A percentile compares a stretch with the other conserved stretches of the same genome.
phyloP scores from a whole-genome alignment of 2,797 vertebrate genomes.

The Orientallactaga sibirica region DNA sequence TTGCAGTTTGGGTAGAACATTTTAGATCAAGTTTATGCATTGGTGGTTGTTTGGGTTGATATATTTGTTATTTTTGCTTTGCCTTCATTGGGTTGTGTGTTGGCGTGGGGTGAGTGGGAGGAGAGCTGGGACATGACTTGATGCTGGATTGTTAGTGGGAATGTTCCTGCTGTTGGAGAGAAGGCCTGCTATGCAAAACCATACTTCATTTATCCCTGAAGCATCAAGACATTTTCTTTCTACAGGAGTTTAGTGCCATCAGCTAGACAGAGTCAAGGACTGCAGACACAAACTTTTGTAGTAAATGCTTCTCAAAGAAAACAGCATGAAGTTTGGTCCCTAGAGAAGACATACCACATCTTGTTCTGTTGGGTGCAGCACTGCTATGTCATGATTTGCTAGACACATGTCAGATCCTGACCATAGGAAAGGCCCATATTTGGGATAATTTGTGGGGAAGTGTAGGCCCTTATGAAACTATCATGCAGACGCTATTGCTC shows the following conservation, averaged over 20 bases:
- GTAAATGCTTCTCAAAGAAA: background rate
- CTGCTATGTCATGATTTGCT: background rate
- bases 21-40: background rate
- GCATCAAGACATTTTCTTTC: background rate
- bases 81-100: slow-evolving; percentile 67
- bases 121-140: slow-evolving; percentile 71
- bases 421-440: background rate
- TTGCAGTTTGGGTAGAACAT: background rate
- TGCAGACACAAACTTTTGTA: background rate
- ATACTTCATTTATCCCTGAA: background rate
- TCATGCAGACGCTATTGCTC: background rate
- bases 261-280: background rate
- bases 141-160: slow-evolving; percentile 62
- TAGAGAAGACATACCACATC: background rate
- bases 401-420: slow-evolving; percentile 14
- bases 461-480: slow-evolving; percentile 12
- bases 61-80: slow-evolving; percentile 76
- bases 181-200: slow-evolving; percentile 49
- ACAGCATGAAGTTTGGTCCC: background rate
- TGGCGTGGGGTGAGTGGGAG: slow-evolving; percentile 57
- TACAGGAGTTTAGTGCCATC: background rate
- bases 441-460: background rate
- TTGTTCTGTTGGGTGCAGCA: background rate
- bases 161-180: slow-evolving; percentile 43
- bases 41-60: slow-evolving; percentile 61